Percentiles rank a stretch among this genome's conserved stretches.
Conservation (phyloP, 2,888 invertebrate genomes). For the Sarcophaga subvicina region DNA sequence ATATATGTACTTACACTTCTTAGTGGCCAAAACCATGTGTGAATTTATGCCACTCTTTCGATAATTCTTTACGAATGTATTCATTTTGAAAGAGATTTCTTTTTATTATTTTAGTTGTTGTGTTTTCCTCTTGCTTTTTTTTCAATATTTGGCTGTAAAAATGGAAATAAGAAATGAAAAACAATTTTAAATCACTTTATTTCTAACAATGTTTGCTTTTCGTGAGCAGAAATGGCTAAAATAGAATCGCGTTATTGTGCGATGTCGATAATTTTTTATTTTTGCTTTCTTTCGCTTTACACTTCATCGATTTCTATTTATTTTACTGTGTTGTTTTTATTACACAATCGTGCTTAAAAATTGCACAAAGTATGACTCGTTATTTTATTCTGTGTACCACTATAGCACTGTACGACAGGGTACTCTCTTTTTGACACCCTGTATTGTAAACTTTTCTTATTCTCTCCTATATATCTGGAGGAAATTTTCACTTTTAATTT, state of each 20-base stretch:
- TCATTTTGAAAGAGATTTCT: constrained; percentile 32
- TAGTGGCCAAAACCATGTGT: constrained; percentile 45
- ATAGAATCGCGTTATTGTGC: neutral
- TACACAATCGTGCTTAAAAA: constrained; percentile 61
- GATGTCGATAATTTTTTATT: neutral
- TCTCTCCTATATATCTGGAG: neutral
- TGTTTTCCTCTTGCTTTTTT: neutral
- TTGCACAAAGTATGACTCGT: constrained; percentile 59
- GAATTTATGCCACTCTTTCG: constrained; percentile 52
- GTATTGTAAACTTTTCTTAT: constrained; percentile 17
- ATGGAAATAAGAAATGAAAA: neutral
- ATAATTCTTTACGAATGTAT: constrained; percentile 50
- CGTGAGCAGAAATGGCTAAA: neutral
- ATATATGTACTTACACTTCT: constrained; percentile 56
- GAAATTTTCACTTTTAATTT: constrained; percentile 26
- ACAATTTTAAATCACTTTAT: neutral
- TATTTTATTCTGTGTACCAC: neutral
- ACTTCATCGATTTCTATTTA: constrained; percentile 17
- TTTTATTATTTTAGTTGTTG: neutral
- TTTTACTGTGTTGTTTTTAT: constrained; percentile 46
- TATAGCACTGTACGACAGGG: neutral
- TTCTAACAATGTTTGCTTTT: neutral
- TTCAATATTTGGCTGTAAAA: constrained; percentile 4
- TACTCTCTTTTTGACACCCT: constrained; percentile 40
- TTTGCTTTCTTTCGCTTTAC: neutral